A percentile compares a stretch with the other conserved stretches of the same genome.
phyloP scores from a whole-genome alignment of 2,888 invertebrate species.

The Sericinus montela region DNA sequence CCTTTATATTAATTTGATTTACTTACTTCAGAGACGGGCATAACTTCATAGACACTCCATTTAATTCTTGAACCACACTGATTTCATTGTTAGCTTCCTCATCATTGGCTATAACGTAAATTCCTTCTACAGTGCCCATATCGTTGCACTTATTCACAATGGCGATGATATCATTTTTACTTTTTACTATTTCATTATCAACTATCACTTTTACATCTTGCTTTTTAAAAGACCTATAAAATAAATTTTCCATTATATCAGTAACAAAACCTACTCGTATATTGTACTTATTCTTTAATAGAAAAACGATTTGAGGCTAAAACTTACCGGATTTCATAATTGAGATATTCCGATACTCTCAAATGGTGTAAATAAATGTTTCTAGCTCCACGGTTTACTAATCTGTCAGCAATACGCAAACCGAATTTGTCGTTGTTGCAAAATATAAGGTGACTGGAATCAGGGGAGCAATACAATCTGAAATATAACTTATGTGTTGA shows the following conservation, averaged over 20 bases:
- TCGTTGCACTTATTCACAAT: conserved; percentile 1
- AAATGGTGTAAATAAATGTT: conserved; percentile 34
- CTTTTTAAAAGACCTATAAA: conserved; percentile 28
- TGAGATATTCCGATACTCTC: conserved; percentile 20
- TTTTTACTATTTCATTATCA: conserved; percentile 4
- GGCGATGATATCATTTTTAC: neutral
- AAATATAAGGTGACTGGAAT: conserved; percentile 36
- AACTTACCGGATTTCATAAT: conserved; percentile 29
- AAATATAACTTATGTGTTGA: conserved; percentile 2
- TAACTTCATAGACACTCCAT: conserved; percentile 31
- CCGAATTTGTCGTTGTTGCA: conserved; percentile 35
- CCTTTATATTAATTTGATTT: neutral
- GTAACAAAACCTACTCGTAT: no score
- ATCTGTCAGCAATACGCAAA: conserved; percentile 34
- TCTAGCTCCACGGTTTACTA: conserved; percentile 41
- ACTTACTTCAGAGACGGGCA: conserved; percentile 36
- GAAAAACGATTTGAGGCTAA: no score
- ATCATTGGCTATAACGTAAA: conserved; percentile 8
- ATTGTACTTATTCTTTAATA: no score
- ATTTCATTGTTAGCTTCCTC: neutral
- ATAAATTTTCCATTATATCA: no score
- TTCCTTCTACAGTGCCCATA: conserved; percentile 10
- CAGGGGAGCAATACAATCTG: conserved; percentile 34
- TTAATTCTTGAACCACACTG: conserved; percentile 23
- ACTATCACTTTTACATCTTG: conserved; percentile 20